Percentiles rank a stretch among this genome's conserved stretches.
Conservation (phyloP, 2,888 invertebrate genomes). For the Sepioteuthis lessoniana region DNA sequence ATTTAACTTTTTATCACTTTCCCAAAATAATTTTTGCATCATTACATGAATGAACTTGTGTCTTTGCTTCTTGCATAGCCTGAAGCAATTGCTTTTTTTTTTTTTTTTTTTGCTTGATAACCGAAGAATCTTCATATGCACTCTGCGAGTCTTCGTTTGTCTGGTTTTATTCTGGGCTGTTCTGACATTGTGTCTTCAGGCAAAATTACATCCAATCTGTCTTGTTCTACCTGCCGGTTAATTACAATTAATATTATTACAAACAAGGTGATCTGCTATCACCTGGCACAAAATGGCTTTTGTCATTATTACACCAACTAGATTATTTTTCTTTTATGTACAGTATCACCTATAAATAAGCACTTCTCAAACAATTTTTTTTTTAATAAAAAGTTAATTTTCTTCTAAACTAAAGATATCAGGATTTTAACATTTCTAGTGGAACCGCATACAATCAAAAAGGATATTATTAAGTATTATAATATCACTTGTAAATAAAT, state of each 20-base stretch:
- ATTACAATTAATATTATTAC: neutral
- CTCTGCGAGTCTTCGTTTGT: neutral
- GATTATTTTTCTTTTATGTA: neutral
- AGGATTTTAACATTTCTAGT: no score
- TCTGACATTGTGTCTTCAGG: conserved; percentile 3
- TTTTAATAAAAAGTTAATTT: no score
- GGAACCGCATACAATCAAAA: no score
- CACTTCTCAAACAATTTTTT: no score
- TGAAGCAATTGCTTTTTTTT: neutral
- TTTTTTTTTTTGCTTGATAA: neutral
- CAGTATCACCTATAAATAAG: no score
- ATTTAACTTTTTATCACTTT: neutral
- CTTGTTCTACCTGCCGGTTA: neutral
- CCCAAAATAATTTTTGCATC: conserved; percentile 4
- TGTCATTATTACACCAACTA: neutral
- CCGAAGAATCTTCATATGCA: neutral
- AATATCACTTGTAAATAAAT: no score
- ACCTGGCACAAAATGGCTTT: neutral
- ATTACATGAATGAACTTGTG: neutral
- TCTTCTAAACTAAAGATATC: no score
- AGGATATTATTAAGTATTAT: no score
- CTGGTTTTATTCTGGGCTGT: conserved; percentile 13
- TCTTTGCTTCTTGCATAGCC: neutral
- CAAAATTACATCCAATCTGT: neutral
- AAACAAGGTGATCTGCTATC: neutral